Evolutionary conservation across 2,797 vertebrate genomes (phyloP).

Genomic region (Enteromius mattozi): DNA sequence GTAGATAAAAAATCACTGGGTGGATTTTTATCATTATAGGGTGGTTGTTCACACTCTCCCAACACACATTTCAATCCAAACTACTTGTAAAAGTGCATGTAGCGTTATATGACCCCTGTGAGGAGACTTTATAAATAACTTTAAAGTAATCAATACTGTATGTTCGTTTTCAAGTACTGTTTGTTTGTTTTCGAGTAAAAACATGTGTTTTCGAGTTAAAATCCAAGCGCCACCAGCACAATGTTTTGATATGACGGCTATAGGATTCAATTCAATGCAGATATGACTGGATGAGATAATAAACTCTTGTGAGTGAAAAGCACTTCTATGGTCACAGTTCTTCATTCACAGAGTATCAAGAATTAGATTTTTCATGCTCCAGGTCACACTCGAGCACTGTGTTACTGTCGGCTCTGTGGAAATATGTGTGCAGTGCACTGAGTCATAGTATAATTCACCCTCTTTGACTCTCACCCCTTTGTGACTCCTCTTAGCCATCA

Average conservation of each 20-base stretch:
- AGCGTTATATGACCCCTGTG: not conserved
- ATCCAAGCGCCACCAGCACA: not conserved
- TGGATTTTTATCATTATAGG: no score
- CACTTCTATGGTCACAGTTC: constrained; percentile 22
- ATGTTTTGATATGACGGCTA: constrained; percentile 6
- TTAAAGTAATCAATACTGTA: not conserved
- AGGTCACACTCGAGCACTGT: constrained; percentile 42
- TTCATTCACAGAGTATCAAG: constrained; percentile 23
- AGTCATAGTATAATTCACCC: constrained; percentile 24
- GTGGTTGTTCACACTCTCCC: no score
- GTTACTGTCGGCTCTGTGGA: constrained; percentile 30
- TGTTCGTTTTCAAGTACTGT: no score
- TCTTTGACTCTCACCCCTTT: constrained; percentile 24
- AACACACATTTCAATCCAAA: no score
- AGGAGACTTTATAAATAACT: not conserved
- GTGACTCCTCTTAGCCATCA: constrained; percentile 23
- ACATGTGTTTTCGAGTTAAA: no score
- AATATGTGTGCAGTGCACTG: not conserved
- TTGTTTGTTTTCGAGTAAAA: no score
- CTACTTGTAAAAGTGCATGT: no score
- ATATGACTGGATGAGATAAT: constrained; percentile 29
- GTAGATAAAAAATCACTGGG: no score
- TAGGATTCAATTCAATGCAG: constrained; percentile 1
- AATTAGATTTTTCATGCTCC: constrained; percentile 16
- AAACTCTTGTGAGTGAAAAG: constrained; percentile 11